Conservation (phyloP, 1,140 invertebrate genomes). For the Rhizoglyphus robini region DNA sequence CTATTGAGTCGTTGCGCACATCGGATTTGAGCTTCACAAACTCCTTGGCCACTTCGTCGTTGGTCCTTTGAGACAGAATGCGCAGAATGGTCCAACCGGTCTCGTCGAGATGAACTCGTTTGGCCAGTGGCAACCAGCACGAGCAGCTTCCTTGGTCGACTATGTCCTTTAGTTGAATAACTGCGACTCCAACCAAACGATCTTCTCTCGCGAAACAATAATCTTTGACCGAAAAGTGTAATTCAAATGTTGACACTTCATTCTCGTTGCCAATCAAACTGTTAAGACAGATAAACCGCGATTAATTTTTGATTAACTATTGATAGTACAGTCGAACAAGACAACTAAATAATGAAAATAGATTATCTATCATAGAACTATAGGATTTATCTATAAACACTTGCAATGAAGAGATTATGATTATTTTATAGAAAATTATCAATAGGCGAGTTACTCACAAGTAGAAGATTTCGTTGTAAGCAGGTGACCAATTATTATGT, state of each 20-base stretch:
- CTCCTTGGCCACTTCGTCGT: constrained; percentile 97
- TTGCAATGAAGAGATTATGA: background rate
- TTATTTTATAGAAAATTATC: too few species aligned
- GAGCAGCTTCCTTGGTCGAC: constrained; percentile 79
- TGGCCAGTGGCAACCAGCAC: constrained; percentile 84
- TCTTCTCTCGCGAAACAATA: constrained; percentile 97
- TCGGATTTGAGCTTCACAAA: constrained; percentile 96
- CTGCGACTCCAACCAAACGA: constrained; percentile 86
- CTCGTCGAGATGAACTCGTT: constrained; percentile 94
- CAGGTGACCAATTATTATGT: constrained; percentile 95
- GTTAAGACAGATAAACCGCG: constrained; percentile 16
- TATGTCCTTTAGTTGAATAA: constrained; percentile 91
- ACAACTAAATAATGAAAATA: too few species aligned
- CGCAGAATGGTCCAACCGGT: constrained; percentile 97
- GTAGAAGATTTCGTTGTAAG: constrained; percentile 97
- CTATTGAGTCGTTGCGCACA: constrained; percentile 44
- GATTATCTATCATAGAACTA: too few species aligned
- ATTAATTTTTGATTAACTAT: too few species aligned
- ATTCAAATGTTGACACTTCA: constrained; percentile 83
- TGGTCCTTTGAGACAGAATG: constrained; percentile 91
- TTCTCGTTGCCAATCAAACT: constrained; percentile 97
- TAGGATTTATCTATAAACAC: too few species aligned
- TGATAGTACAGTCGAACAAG: too few species aligned
- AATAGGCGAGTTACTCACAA: too few species aligned
- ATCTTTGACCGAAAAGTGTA: constrained; percentile 96